A percentile compares a stretch with the other conserved stretches of the same genome.
Evolutionary conservation across 2,888 invertebrate genomes (phyloP).

Genomic region (Rapana venosa): DNA sequence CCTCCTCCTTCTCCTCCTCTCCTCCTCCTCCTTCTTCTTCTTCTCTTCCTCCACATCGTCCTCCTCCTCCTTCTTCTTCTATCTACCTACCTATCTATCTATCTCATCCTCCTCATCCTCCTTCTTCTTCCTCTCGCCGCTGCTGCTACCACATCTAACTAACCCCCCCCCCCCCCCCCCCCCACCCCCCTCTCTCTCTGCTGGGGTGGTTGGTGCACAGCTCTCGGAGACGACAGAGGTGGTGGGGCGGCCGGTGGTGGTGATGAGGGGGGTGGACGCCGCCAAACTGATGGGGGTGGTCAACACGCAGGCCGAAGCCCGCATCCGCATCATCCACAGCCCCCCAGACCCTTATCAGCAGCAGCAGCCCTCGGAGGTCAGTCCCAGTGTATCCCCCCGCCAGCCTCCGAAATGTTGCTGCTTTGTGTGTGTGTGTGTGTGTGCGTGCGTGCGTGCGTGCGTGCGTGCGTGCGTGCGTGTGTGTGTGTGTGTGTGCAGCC

Average conservation of each 20-base stretch:
- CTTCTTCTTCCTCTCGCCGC: background rate
- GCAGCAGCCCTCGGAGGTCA: constrained; percentile 47
- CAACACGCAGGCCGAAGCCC: constrained; percentile 61
- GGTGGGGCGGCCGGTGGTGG: constrained; percentile 62
- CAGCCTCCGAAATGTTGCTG: background rate
- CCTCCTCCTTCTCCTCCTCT: no score
- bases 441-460: constrained; percentile 3
- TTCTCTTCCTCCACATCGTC: no score
- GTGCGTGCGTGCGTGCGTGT: constrained; percentile 18
- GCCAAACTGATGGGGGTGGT: constrained; percentile 65
- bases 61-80: background rate
- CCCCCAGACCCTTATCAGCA: constrained; percentile 39
- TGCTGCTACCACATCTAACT: background rate
- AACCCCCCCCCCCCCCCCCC: background rate
- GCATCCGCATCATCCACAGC: constrained; percentile 60
- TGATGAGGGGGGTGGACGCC: constrained; percentile 65
- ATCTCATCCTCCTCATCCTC: background rate
- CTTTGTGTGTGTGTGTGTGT: constrained; percentile 12
- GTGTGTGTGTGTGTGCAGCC: constrained; percentile 15
- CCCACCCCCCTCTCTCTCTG: background rate
- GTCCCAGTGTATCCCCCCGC: no score
- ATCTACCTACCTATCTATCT: background rate
- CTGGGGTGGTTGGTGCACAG: constrained; percentile 21
- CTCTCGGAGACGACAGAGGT: constrained; percentile 43
- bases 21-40: no score